Conservation (phyloP, 2,888 invertebrate species). For the Globia sparganii region DNA sequence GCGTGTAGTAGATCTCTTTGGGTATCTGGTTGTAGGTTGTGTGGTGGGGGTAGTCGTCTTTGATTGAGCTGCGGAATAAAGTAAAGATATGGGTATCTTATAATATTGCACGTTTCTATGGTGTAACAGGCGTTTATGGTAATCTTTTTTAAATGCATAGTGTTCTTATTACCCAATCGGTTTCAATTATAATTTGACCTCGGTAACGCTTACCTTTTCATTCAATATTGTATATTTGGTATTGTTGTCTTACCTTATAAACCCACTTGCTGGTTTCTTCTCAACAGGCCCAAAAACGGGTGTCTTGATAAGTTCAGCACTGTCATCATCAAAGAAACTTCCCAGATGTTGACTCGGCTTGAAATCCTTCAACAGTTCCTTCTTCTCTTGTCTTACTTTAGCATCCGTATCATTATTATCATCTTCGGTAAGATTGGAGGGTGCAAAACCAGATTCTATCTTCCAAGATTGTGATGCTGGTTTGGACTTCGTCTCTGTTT, state of each 20-base stretch:
- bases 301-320: constrained; percentile 59
- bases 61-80: constrained; percentile 70
- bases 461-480: constrained; percentile 75
- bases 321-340: constrained; percentile 85
- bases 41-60: constrained; percentile 68
- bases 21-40: constrained; percentile 70
- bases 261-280: constrained; percentile 73
- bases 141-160: too few species aligned
- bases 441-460: constrained; percentile 75
- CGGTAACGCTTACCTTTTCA: not conserved
- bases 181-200: not conserved
- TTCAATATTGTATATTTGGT: not conserved
- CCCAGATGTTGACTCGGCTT: constrained; percentile 89
- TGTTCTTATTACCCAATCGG: not conserved
- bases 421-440: constrained; percentile 69
- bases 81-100: not conserved
- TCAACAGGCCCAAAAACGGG: constrained; percentile 61
- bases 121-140: not conserved
- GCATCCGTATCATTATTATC: constrained; percentile 61
- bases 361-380: constrained; percentile 76
- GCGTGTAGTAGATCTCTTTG: constrained; percentile 68
- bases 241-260: constrained; percentile 70
- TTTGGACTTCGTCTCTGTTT: constrained; percentile 33
- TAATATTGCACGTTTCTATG: not conserved
- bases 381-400: constrained; percentile 41